phyloP scores from a whole-genome alignment of 2,888 invertebrate species.

The Chaitophorus viminalis region DNA sequence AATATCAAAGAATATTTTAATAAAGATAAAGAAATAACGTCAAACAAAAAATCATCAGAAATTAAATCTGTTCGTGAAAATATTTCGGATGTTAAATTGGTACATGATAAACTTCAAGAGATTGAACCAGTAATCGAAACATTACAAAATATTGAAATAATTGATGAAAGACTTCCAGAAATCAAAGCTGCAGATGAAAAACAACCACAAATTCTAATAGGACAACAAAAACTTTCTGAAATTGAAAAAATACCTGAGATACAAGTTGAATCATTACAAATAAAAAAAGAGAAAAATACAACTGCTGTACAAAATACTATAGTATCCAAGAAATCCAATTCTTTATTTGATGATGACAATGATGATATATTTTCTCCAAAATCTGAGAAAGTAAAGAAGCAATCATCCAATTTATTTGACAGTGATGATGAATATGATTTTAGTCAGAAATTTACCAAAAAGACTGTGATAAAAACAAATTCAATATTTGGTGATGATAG shows the following conservation, averaged over 20 bases:
- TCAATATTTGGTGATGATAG: conserved; percentile 55
- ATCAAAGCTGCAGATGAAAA: neutral
- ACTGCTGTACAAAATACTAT: neutral
- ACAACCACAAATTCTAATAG: neutral
- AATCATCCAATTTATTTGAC: conserved; percentile 44
- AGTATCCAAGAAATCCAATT: conserved; percentile 1
- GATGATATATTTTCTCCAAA: conserved; percentile 54
- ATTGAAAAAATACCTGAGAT: neutral
- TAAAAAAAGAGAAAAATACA: neutral
- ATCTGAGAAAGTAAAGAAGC: conserved; percentile 24
- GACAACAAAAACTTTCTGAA: neutral
- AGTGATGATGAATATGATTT: conserved; percentile 57
- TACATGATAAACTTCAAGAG: neutral
- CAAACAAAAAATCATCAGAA: neutral
- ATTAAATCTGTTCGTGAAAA: neutral
- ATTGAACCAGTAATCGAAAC: neutral
- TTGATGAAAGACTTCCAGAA: neutral
- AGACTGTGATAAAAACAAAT: conserved; percentile 7
- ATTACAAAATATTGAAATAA: neutral
- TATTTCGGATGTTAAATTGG: neutral
- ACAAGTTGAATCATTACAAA: neutral
- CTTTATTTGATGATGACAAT: conserved; percentile 59
- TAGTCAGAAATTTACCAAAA: conserved; percentile 26
- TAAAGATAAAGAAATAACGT: neutral
- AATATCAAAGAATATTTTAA: neutral